Evolutionary conservation across 2,797 vertebrate species (phyloP), one percentile per base, ranked within the genome.

Genomic region (Rhinoraja longicauda): DNA sequence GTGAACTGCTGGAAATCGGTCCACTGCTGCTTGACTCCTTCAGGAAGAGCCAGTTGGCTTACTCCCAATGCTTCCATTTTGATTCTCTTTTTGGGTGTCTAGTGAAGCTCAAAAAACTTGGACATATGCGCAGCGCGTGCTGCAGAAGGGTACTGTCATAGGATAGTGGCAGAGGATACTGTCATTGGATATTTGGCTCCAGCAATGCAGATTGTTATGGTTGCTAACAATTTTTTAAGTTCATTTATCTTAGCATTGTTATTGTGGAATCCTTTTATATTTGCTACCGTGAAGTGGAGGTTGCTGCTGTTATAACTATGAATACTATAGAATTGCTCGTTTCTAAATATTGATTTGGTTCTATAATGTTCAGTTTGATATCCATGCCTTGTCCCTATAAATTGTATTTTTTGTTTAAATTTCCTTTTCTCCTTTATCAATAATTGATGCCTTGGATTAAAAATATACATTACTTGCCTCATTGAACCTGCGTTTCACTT

Each of bases 251-350:
- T 13, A 4, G 59, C n/a, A 32, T 4, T 88, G 84, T 88, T 88
- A 88, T 88, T 86, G 88, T 88, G 59, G 13, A 86, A 64, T 32
- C 32, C n/a, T 88, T 88, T 72, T 72, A 13, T 24, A 88, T 88
- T 88, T 84, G 13, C 29, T 62, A 64, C 29, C 84, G 36, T n/a
- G 62, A 64, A 62, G 29, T 32, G 0, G 59, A 7, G 9, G 29
- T 62, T 88, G 17, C 5, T 32, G 8, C 59, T 88, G 59, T n/a
- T 64, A 64, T 64, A 88, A 88, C 19, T 88, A 88, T 88, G n/a
- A 88, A 88, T 88, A 32, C 32, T 19, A 88, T 62, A 32, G 62
- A 64, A 62, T 64, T 88, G 19, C 32, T 88, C 29, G 6, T 88
- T 59, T 88, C 84, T 64, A n/a, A 64, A 88, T 88, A 88, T 88